Evolutionary conservation across 30 jellyfish, hydroid and myxozoan species (phyloP), one percentile per base, ranked within the genome.

Genomic region (Turritopsis dohrnii): DNA sequence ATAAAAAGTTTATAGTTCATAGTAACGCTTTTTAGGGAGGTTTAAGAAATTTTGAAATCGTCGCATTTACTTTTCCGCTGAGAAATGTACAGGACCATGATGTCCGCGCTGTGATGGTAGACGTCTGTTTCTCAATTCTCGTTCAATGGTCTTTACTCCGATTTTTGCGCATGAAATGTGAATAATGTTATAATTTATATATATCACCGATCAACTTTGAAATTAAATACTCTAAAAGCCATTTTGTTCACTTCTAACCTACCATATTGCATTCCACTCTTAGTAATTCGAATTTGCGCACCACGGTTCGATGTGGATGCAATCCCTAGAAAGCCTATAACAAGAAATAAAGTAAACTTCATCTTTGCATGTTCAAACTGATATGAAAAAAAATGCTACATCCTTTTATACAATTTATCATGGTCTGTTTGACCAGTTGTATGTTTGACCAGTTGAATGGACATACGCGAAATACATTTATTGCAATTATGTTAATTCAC

Each of bases 191-290:
- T n/a, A n/a, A n/a, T n/a, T n/a, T n/a, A n/a, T n/a, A n/a, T n/a
- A n/a, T n/a, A n/a, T n/a, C n/a, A n/a, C n/a, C n/a, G n/a, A n/a
- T n/a, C n/a, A n/a, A n/a, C n/a, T n/a, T n/a, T n/a, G n/a, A n/a
- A n/a, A n/a, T 18, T 13, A 41, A 41, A 41, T 41, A 41, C 13
- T 41, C 60, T 13, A 41, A 41, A 41, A 41, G 5, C 9, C 5
- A 41, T 41, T 3, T 41, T 41, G 60, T 41, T 41, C 60, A 41
- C 60, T 41, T 5, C 5, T 13, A 5, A 41, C 83, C 31, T 74
- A 74, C 83, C 83, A 30, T 74, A 74, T 26, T 29, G 53, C 83
- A 74, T 23, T 19, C 83, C 83, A 25, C 60, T 26, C 28, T 25
- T 26, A 13, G 83, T 74, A 17, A 74, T 22, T 24, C 83, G 83